phyloP scores from a whole-genome alignment of 2,888 invertebrate genomes.

The Asteroscopus sphinx region DNA sequence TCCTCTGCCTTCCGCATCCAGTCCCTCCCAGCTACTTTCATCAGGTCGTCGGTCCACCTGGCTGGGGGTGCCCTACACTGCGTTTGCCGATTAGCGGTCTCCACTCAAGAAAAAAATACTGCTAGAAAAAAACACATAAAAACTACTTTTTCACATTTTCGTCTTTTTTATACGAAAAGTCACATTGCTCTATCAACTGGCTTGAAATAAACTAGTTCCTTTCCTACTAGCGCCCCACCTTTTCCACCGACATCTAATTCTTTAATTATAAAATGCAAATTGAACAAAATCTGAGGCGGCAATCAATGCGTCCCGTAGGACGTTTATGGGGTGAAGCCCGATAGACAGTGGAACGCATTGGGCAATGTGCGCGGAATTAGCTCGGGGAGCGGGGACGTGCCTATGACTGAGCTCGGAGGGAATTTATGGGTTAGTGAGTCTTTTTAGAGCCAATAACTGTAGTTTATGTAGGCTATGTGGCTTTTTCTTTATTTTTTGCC shows the following conservation, averaged over 20 bases:
- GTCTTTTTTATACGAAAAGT: too few relatives aligned
- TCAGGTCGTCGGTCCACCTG: too few relatives aligned
- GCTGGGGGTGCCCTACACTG: too few relatives aligned
- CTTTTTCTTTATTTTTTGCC: not conserved
- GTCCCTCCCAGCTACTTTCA: too few relatives aligned
- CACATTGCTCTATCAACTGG: not conserved
- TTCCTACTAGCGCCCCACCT: slow-evolving; percentile 12
- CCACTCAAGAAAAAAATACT: too few relatives aligned
- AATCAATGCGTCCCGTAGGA: slow-evolving; percentile 79
- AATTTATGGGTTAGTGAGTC: slow-evolving; percentile 17
- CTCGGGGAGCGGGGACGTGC: slow-evolving; percentile 39
- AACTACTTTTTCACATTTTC: too few relatives aligned
- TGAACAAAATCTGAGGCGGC: slow-evolving; percentile 67
- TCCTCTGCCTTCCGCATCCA: too few relatives aligned
- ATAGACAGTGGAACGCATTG: slow-evolving; percentile 73
- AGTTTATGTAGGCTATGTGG: not conserved
- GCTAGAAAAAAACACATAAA: too few relatives aligned
- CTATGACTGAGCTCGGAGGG: slow-evolving; percentile 21
- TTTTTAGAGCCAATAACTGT: not conserved
- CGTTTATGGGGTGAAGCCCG: slow-evolving; percentile 86
- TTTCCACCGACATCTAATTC: slow-evolving; percentile 71
- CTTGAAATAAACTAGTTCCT: slow-evolving; percentile 19
- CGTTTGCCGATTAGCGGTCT: too few relatives aligned
- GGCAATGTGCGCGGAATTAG: slow-evolving; percentile 64
- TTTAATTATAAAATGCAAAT: slow-evolving; percentile 90